Base-by-base conservation (phyloP, 2,888 invertebrate species). In the Branchipolynoe longqiensis region DNA sequence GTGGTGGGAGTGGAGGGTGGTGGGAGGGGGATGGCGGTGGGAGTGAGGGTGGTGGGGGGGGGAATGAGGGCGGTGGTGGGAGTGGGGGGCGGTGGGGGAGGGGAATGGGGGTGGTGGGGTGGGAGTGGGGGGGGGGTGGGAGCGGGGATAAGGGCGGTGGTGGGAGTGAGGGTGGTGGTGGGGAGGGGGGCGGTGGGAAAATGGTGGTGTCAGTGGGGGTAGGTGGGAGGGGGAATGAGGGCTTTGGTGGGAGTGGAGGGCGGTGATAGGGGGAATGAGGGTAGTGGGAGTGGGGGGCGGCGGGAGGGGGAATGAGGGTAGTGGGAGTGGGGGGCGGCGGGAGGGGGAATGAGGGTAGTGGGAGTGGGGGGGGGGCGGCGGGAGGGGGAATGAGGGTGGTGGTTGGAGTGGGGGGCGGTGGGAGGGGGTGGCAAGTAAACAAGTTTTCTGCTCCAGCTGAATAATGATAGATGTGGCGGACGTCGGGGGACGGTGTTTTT, bases 391-490 rank as follows among this genome's bases (percentile, higher is more conserved):
- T 56, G 28, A 22, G 64, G 56, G 56, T 56, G 56, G n/a, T 0
- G 36, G 38, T 6, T 14, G 36, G 73, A 41, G 22, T 33, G 4
- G 64, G 73, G 38, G 73, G 22, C 1, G 33, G 73, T 36, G 48
- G 78, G 28, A 28, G 25, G 22, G 4, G 69, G 38, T 14, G 69
- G 33, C 33, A 69, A 69, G 69, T 69, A 69, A 69, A 69, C 69
- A 69, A 69, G 69, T 69, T 69, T 69, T 69, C 69, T 69, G 69
- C 69, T 69, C 38, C 69, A 69, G 69, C 33, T 69, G 69, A 69
- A 69, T 69, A 69, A 69, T 69, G 69, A 69, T 69, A 69, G 69
- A 69, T 69, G 38, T 38, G 38, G 22, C 4, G 14, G 18, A n/a
- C 69, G 69, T 69, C n/a, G 38, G 33, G 69, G 69, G 69, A 69